Percentiles rank a stretch among this genome's conserved stretches.
phyloP scores from a whole-genome alignment of 2,888 invertebrate genomes.

The Notocelia uddmanniana region DNA sequence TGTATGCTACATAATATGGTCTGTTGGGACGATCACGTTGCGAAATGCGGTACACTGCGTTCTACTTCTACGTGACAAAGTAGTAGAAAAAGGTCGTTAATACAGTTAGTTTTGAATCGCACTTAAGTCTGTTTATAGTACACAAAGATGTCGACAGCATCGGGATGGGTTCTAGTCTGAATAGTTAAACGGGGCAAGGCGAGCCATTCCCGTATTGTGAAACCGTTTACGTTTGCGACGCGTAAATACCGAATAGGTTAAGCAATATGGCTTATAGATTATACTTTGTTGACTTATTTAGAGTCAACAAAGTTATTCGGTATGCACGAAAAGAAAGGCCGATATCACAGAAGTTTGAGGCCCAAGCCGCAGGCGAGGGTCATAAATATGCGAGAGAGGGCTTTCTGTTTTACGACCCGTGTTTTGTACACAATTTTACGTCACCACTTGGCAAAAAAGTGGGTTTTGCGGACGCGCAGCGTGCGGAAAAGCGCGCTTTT shows the following conservation, averaged over 20 bases:
- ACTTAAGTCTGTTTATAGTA: not conserved
- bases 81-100: slow-evolving; percentile 14
- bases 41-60: slow-evolving; percentile 42
- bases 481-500: too few relatives aligned
- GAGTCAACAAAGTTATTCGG: not conserved
- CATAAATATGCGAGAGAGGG: too few relatives aligned
- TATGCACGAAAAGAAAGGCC: too few relatives aligned
- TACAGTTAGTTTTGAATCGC: not conserved
- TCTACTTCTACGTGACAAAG: slow-evolving; percentile 5
- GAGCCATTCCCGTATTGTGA: slow-evolving; percentile 9
- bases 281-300: not conserved
- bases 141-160: slow-evolving; percentile 4
- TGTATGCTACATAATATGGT: slow-evolving; percentile 25
- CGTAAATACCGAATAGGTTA: not conserved
- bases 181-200: slow-evolving; percentile 30
- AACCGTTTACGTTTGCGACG: slow-evolving; percentile 10
- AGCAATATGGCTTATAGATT: not conserved
- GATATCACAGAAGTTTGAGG: too few relatives aligned
- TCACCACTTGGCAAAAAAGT: too few relatives aligned
- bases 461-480: too few relatives aligned
- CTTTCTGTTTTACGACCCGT: too few relatives aligned
- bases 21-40: slow-evolving; percentile 42
- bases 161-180: slow-evolving; percentile 21
- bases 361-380: too few relatives aligned
- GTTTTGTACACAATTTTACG: too few relatives aligned